Percentiles rank a stretch among this genome's conserved stretches.
These are phyloP conservation scores for Selene dorsalis DNA, from an alignment of 2,797 vertebrate species.

Conservation along the genomic window DNA sequence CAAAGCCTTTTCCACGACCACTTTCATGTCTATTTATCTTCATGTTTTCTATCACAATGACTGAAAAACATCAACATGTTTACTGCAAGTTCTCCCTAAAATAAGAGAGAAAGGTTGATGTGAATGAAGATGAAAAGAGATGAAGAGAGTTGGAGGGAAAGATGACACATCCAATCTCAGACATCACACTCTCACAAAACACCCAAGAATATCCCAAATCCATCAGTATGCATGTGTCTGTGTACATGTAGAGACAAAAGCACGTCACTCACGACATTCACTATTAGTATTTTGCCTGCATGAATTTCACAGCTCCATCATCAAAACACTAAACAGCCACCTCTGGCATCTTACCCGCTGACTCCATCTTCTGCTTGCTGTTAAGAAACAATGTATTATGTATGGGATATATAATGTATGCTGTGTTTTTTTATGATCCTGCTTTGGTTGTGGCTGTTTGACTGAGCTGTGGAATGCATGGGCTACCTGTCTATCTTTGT, in stretches of 20 bases:
- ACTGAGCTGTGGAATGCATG: neutral
- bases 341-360: slow-evolving; percentile 18
- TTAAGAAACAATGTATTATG: slow-evolving; percentile 49
- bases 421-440: slow-evolving; percentile 16
- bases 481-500: neutral
- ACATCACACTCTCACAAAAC: neutral
- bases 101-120: neutral
- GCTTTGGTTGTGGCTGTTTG: slow-evolving; percentile 33
- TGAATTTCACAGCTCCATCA: slow-evolving; percentile 37
- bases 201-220: neutral
- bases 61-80: neutral
- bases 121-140: neutral
- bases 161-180: neutral
- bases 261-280: neutral
- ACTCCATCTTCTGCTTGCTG: slow-evolving; percentile 36
- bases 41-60: neutral
- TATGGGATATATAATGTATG: slow-evolving; percentile 49
- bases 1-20: neutral
- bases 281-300: slow-evolving; percentile 17
- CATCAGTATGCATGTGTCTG: slow-evolving; percentile 36
- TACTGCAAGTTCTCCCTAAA: neutral
- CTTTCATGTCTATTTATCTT: neutral
- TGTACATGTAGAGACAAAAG: slow-evolving; percentile 33
- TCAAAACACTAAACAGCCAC: slow-evolving; percentile 42
- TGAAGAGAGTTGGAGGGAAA: neutral